These are phyloP conservation scores for Polylopha cassiicola DNA, from an alignment of 2,888 invertebrate species.

Conservation along the genomic window DNA sequence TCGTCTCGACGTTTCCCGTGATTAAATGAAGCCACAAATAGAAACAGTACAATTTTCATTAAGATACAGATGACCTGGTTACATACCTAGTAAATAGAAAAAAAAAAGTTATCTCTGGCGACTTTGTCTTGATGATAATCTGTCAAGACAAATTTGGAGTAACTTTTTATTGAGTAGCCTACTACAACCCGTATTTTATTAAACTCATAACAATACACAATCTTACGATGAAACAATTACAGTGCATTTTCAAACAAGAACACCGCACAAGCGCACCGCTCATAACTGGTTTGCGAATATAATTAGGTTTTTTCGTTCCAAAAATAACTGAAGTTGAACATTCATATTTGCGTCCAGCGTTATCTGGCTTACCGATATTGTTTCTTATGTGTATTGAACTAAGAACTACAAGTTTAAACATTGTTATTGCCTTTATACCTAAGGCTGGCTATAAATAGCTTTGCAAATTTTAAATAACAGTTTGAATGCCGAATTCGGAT, in stretches of 20 bases:
- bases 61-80: background rate
- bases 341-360: conserved; percentile 9
- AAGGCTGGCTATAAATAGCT: conserved; percentile 11
- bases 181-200: no score
- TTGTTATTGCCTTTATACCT: conserved; percentile 3
- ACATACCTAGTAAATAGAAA: no score
- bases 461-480: conserved; percentile 14
- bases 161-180: no score
- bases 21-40: conserved; percentile 5
- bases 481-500: conserved; percentile 3
- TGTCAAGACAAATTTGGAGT: no score
- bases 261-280: conserved; percentile 7
- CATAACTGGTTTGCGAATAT: conserved; percentile 19
- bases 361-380: conserved; percentile 6
- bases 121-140: no score
- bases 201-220: background rate
- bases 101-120: no score
- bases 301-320: conserved; percentile 24
- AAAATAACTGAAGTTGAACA: conserved; percentile 23
- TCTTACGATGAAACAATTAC: background rate
- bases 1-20: conserved; percentile 11
- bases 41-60: background rate
- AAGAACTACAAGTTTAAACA: background rate
- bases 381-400: conserved; percentile 2
- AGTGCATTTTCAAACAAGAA: background rate